Evolutionary conservation across 2,888 invertebrate genomes (phyloP).

Genomic region (Megalurothrips usitatus): DNA sequence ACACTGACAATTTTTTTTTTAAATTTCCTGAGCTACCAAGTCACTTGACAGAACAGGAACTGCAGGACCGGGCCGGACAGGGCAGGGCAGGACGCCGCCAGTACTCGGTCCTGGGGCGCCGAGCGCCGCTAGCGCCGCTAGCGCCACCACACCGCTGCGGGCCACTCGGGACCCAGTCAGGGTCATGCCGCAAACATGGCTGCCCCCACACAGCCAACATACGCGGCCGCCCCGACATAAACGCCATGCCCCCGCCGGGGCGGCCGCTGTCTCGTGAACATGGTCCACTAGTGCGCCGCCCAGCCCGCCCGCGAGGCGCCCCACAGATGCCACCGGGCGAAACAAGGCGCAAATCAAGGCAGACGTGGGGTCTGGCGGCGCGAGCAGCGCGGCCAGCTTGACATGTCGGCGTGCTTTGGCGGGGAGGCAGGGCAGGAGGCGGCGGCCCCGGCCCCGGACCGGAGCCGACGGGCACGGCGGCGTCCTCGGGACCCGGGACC

Average conservation of each 20-base stretch:
- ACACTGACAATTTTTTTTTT: no score
- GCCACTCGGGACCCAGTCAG: constrained; percentile 4
- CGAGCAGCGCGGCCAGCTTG: no score
- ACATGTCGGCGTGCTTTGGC: no score
- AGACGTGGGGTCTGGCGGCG: no score
- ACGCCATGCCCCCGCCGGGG: background rate
- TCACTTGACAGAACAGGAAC: no score
- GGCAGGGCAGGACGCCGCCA: background rate
- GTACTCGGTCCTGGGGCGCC: no score
- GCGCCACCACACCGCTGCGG: background rate
- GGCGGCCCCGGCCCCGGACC: background rate
- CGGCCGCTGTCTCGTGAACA: background rate
- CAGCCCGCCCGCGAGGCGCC: no score
- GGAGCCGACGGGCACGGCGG: background rate
- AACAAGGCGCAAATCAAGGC: no score
- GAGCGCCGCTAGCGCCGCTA: background rate
- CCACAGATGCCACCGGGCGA: no score
- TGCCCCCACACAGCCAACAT: constrained; percentile 37
- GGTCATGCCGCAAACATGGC: constrained; percentile 33
- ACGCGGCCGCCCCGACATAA: constrained; percentile 19
- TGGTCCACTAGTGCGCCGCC: no score
- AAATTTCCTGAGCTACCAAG: no score
- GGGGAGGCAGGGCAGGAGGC: background rate
- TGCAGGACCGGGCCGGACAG: background rate
- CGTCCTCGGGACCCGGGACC: background rate